A percentile compares a stretch with the other conserved stretches of the same genome.
Evolutionary conservation across 2,113 vertebrate species (phyloP).

Genomic region (Pheucticus melanocephalus): DNA sequence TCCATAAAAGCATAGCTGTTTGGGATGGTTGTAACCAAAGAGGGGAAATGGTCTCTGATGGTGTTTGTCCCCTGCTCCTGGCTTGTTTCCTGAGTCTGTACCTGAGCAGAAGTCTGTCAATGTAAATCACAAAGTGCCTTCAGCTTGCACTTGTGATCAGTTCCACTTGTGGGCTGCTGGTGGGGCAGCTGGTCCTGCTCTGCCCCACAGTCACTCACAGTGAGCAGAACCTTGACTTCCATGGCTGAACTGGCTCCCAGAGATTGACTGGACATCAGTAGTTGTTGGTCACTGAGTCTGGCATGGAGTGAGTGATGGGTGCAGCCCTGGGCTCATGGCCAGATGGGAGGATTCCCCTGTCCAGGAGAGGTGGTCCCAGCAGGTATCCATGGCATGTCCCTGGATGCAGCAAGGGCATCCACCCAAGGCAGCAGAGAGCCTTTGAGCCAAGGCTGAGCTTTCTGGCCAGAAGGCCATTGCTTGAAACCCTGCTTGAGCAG

Average conservation of each 20-base stretch:
- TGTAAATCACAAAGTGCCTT: not conserved
- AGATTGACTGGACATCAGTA: fast-evolving
- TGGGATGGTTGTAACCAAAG: not conserved
- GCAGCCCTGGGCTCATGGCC: not conserved
- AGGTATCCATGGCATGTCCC: not conserved
- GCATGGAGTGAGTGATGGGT: not conserved
- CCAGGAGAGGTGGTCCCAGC: not conserved
- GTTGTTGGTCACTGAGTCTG: not conserved
- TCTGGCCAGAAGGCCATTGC: not conserved
- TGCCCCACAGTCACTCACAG: not conserved
- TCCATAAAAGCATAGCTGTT: not conserved
- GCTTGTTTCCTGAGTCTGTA: not conserved
- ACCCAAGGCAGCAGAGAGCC: not conserved
- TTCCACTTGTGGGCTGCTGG: not conserved
- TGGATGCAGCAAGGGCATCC: not conserved
- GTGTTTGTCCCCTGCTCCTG: not conserved
- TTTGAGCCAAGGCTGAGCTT: not conserved
- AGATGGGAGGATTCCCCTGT: not conserved
- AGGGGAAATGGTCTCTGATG: not conserved
- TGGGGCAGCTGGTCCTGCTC: not conserved
- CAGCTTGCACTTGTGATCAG: not conserved
- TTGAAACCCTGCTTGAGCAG: not conserved
- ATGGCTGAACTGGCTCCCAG: not conserved
- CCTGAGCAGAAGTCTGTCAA: not conserved
- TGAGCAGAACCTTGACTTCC: not conserved